These are phyloP conservation scores for Cataglyphis hispanica DNA, from an alignment of 1,140 invertebrate genomes.

Conservation along the genomic window DNA sequence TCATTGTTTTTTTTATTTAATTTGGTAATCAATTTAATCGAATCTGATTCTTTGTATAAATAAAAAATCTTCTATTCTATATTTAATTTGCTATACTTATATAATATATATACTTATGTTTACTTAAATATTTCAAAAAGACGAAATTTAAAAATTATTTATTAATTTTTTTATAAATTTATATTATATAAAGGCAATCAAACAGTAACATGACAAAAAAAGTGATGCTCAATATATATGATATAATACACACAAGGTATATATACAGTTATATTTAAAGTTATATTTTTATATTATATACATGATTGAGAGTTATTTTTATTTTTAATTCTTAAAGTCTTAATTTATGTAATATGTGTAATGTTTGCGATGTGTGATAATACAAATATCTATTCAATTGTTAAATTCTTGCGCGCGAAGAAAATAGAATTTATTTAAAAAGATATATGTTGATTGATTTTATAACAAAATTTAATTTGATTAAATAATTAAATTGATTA, in stretches of 20 bases:
- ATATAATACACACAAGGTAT: conserved; percentile 59
- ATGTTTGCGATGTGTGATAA: background rate
- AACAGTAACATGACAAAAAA: background rate
- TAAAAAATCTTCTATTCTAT: conserved; percentile 2
- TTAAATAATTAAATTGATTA: conserved; percentile 70
- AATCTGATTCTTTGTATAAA: conserved; percentile 47
- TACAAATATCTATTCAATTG: background rate
- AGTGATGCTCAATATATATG: background rate
- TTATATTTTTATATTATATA: conserved; percentile 42
- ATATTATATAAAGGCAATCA: background rate
- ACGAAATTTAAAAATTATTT: background rate
- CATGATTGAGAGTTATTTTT: background rate
- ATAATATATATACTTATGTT: background rate
- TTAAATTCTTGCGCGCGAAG: background rate
- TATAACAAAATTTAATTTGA: background rate
- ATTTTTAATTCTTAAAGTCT: background rate
- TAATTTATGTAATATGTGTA: background rate
- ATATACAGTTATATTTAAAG: too few species aligned
- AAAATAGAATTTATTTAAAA: background rate
- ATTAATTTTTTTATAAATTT: background rate
- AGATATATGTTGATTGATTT: conserved; percentile 8
- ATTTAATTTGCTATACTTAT: background rate
- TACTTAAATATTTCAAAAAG: background rate
- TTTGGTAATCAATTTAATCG: conserved; percentile 77
- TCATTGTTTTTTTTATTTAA: conserved; percentile 68